A percentile compares a stretch with the other conserved stretches of the same genome.
phyloP scores from a whole-genome alignment of 1,140 invertebrate species.

The Drosophila nigromelanica region DNA sequence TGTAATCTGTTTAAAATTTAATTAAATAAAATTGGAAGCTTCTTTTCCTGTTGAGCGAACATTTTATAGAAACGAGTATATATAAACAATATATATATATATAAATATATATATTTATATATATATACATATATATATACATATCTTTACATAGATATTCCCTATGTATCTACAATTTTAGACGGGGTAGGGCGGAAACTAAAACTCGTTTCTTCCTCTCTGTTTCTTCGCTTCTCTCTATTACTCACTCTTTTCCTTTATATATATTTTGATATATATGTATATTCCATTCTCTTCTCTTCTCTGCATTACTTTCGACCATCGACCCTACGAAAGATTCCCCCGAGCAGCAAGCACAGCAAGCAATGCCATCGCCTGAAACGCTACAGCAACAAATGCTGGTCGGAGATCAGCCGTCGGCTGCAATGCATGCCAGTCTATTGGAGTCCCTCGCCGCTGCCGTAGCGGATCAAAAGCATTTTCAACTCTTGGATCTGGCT shows the following conservation, averaged over 20 bases:
- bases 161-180: too few relatives aligned
- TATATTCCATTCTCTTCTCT: conserved; percentile 53
- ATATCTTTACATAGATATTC: neutral
- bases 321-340: conserved; percentile 59
- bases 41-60: conserved; percentile 5
- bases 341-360: conserved; percentile 61
- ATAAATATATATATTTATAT: too few relatives aligned
- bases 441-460: conserved; percentile 70
- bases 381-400: conserved; percentile 49
- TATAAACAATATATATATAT: too few relatives aligned
- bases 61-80: conserved; percentile 7
- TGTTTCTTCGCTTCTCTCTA: conserved; percentile 1
- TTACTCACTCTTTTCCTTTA: conserved; percentile 19
- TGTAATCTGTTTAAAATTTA: conserved; percentile 2
- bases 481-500: conserved; percentile 75
- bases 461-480: conserved; percentile 74
- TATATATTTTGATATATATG: conserved; percentile 41
- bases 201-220: conserved; percentile 27
- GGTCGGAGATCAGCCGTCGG: conserved; percentile 52
- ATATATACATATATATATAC: neutral
- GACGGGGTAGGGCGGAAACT: too few relatives aligned
- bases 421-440: conserved; percentile 69
- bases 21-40: conserved; percentile 13
- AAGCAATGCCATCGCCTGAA: conserved; percentile 56
- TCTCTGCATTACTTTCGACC: conserved; percentile 36